Conservation (phyloP, 2,113 vertebrate species). For the Chamaea fasciata region DNA sequence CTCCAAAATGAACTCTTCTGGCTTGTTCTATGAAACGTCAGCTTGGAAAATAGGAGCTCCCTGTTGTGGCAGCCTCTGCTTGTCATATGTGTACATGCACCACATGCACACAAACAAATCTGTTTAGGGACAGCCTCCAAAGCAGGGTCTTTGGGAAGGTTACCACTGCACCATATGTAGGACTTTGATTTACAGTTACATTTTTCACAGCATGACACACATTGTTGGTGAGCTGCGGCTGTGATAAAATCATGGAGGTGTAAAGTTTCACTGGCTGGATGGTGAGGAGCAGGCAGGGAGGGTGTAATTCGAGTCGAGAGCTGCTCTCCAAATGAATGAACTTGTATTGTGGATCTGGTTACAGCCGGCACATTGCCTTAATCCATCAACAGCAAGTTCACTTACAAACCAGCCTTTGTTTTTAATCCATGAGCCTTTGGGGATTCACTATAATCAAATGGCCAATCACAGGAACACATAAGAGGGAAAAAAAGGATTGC, state of each 20-base stretch:
- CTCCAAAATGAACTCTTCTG: neutral
- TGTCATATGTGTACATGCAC: neutral
- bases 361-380: conserved; percentile 70
- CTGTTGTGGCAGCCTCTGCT: conserved; percentile 2
- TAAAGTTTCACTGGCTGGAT: conserved; percentile 67
- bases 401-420: conserved; percentile 86
- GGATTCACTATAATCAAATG: conserved; percentile 65
- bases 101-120: neutral
- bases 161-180: conserved; percentile 7
- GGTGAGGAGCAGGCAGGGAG: conserved; percentile 46
- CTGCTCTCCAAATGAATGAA: conserved; percentile 67
- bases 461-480: conserved; percentile 47
- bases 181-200: conserved; percentile 60
- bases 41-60: neutral
- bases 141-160: neutral
- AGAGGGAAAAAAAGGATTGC: neutral
- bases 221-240: conserved; percentile 56
- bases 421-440: conserved; percentile 74
- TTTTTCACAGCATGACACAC: conserved; percentile 57
- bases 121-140: neutral
- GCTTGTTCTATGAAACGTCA: neutral
- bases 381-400: conserved; percentile 77
- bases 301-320: conserved; percentile 55
- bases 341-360: conserved; percentile 69
- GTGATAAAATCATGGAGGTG: conserved; percentile 67